Conservation (phyloP, 1,140 invertebrate genomes). For the Drosophila takahashii region DNA sequence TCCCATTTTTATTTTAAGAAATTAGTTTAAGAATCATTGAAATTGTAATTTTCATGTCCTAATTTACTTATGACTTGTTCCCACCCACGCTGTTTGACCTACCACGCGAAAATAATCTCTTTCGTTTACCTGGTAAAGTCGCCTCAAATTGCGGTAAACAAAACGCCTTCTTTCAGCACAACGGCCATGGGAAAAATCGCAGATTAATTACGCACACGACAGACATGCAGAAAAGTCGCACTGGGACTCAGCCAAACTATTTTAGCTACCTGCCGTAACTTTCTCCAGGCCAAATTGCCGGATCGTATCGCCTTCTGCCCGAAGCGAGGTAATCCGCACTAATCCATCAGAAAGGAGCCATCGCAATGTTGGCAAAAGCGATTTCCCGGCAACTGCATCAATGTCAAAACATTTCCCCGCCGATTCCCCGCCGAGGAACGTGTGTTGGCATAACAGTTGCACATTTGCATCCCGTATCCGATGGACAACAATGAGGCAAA, state of each 20-base stretch:
- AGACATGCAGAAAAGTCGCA: conserved; percentile 1
- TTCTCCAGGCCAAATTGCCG: conserved; percentile 24
- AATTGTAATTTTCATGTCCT: too few relatives aligned
- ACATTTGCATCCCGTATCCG: conserved; percentile 60
- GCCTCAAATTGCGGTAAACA: conserved; percentile 13
- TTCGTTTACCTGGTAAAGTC: not conserved
- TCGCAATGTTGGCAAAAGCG: conserved; percentile 71
- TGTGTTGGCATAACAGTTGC: conserved; percentile 65
- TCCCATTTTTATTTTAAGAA: too few relatives aligned
- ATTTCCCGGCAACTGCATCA: conserved; percentile 73
- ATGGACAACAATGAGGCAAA: conserved; percentile 29
- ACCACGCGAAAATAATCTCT: not conserved
- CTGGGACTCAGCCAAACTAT: not conserved
- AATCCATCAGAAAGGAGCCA: conserved; percentile 58
- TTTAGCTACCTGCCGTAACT: conserved; percentile 61
- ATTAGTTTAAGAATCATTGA: too few relatives aligned
- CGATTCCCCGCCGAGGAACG: conserved; percentile 45
- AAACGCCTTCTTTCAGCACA: conserved; percentile 9
- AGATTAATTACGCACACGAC: conserved; percentile 6
- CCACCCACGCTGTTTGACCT: not conserved
- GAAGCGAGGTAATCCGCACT: conserved; percentile 55
- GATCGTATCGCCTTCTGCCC: not conserved
- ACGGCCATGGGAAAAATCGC: not conserved
- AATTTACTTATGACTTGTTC: not conserved
- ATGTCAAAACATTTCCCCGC: conserved; percentile 64